These are phyloP conservation scores for Bathybates hornii DNA, from an alignment of 2,113 vertebrate species.

Conservation along the genomic window DNA sequence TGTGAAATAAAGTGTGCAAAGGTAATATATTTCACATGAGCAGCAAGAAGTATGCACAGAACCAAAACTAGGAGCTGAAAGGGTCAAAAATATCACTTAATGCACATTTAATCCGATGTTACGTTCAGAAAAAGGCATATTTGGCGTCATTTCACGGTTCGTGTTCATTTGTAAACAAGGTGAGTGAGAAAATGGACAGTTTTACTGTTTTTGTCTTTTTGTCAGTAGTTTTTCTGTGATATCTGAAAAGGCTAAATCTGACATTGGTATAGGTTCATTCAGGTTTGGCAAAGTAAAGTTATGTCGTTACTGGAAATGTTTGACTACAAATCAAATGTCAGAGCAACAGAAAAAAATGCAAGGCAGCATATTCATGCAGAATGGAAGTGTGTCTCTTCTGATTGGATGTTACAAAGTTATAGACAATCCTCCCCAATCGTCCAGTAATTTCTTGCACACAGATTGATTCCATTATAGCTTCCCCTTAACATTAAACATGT, in stretches of 20 bases:
- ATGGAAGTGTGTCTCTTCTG: neutral
- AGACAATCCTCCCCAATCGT: neutral
- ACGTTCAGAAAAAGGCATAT: neutral
- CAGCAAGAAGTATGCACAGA: neutral
- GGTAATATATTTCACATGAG: neutral
- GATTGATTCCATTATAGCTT: neutral
- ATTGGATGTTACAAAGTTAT: neutral
- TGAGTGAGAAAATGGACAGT: neutral
- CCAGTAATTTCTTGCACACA: neutral
- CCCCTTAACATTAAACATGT: neutral
- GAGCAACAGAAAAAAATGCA: neutral
- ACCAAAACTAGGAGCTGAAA: neutral
- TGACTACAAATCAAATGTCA: neutral
- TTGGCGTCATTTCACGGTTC: neutral
- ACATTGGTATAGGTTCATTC: neutral
- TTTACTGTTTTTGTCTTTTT: neutral
- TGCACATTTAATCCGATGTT: neutral
- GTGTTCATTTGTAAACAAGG: neutral
- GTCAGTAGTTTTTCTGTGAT: neutral
- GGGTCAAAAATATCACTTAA: neutral
- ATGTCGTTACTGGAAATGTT: neutral
- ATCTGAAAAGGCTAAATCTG: neutral
- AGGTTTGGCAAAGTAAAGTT: neutral
- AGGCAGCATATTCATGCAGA: conserved; percentile 40
- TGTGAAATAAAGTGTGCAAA: neutral